Evolutionary conservation across 2,113 vertebrate genomes (phyloP), one percentile per base, ranked within the genome.

Genomic region (Phylloscopus trochilus): DNA sequence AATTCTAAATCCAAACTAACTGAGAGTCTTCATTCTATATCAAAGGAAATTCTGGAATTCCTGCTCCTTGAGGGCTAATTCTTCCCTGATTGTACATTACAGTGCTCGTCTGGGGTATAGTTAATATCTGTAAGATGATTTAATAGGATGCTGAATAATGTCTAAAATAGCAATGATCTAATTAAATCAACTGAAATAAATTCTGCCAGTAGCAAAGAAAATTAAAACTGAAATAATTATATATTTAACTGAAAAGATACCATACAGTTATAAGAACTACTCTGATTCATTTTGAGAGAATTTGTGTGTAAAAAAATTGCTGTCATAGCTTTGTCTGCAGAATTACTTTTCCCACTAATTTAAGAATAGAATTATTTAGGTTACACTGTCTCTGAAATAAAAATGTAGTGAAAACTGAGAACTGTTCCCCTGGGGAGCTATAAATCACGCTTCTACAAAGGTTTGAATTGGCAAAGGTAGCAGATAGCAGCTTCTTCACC

Each of bases 121-220:
- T 92, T 95, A 85, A 55, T 87, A 80, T 76, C 44, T 80, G 43
- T 80, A 41, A 74, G 55, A 83, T 56, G 14, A 9, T 95, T 92
- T 95, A 91, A 91, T 83, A 88, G 27, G 84, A 88, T 88, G 35
- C 63, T 94, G 72, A 83, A 90, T 82, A 87, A 85, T 52, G 55
- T 76, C 89, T 80, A 76, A 95, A 95, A 95, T 79, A 78, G 35
- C 51, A 95, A 73, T 93, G 87, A 86, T 91, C 85, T 95, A 90
- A 93, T 60, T 59, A 83, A 93, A 95, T 91, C 59, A 95, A 92
- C 41, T 41, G 59, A 92, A 94, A 72, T 91, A 89, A 93, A 90
- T 90, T 95, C n/a, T 94, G 78, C 78, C 77, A 92, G 37, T 59
- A 92, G 74, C 58, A 91, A 95, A 87, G 27, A 92, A 95, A 96